A percentile compares a stretch with the other conserved stretches of the same genome.
Evolutionary conservation across 2,797 vertebrate genomes (phyloP).

Genomic region (Streptopelia turtur): DNA sequence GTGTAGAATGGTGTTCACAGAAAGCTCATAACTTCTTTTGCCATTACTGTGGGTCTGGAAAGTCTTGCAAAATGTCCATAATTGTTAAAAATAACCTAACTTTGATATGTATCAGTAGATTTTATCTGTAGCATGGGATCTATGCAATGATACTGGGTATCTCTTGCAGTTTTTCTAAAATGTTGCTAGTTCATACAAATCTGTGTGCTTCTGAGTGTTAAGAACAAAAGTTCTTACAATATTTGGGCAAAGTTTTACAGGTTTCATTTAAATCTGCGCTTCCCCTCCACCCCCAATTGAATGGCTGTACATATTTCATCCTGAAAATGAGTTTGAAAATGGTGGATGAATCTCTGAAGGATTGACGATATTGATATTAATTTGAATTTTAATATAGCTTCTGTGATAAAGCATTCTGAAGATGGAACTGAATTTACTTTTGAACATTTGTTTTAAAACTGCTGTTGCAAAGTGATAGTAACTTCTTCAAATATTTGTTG

Average conservation of each 20-base stretch:
- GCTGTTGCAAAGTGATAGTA: neutral
- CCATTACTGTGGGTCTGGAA: neutral
- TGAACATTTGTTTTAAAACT: neutral
- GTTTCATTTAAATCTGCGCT: neutral
- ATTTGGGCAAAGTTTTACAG: neutral
- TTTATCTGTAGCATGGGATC: neutral
- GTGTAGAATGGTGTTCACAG: neutral
- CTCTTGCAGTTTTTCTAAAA: neutral
- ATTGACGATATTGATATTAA: neutral
- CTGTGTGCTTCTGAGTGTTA: neutral
- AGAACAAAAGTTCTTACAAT: neutral
- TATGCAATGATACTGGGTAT: neutral
- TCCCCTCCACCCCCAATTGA: neutral
- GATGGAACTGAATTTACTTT: neutral
- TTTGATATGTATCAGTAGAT: neutral
- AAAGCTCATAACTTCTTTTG: neutral
- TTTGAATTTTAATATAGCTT: neutral
- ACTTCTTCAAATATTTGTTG: neutral
- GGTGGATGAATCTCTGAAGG: neutral
- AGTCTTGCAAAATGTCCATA: neutral
- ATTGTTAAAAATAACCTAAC: accelerated
- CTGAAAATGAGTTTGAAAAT: slow-evolving; percentile 20
- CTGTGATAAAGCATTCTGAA: neutral
- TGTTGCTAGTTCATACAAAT: neutral
- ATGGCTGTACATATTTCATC: neutral